Conservation (phyloP, 2,888 invertebrate genomes). For the Tryphoninae sp. region DNA sequence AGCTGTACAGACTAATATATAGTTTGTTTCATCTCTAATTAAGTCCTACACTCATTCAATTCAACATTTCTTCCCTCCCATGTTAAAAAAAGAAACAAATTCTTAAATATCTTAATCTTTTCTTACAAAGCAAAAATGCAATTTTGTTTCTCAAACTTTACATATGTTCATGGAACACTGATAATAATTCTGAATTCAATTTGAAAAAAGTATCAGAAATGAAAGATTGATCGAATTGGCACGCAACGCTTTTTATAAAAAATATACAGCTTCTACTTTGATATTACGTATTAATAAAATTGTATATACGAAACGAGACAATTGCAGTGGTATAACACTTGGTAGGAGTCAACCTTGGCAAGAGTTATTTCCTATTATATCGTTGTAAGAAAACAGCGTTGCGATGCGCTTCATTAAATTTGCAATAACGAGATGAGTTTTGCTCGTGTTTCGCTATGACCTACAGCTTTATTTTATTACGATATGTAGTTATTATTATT, state of each 20-base stretch:
- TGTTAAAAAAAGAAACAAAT: too few relatives aligned
- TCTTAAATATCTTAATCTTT: too few relatives aligned
- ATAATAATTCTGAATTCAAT: background rate
- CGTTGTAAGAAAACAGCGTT: conserved; percentile 37
- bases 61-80: too few relatives aligned
- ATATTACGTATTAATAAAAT: background rate
- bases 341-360: conserved; percentile 32
- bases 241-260: background rate
- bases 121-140: too few relatives aligned
- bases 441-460: conserved; percentile 32
- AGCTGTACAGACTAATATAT: background rate
- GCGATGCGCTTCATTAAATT: conserved; percentile 63
- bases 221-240: background rate
- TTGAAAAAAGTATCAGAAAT: background rate
- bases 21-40: too few relatives aligned
- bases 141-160: too few relatives aligned
- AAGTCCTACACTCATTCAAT: too few relatives aligned
- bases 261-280: background rate
- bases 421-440: conserved; percentile 59
- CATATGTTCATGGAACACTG: background rate
- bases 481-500: background rate
- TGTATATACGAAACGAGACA: conserved; percentile 21
- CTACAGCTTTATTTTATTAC: background rate
- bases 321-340: conserved; percentile 36
- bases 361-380: conserved; percentile 50